Evolutionary conservation across 2,888 invertebrate species (phyloP), one percentile per base, ranked within the genome.

Genomic region (Nemurella pictetii): DNA sequence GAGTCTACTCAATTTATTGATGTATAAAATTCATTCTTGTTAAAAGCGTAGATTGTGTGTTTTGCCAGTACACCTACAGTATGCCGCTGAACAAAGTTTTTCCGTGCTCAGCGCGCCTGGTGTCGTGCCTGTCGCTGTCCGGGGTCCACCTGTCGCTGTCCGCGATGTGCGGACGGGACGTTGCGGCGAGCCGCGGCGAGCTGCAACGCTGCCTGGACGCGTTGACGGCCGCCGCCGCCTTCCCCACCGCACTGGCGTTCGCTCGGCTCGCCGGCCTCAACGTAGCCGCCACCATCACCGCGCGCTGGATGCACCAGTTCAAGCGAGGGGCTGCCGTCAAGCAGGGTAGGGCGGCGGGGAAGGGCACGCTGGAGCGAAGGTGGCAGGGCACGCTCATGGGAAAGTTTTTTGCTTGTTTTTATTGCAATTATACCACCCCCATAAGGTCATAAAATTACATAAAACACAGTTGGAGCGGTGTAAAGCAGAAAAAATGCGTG

Each of bases 221-320:
- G 87, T 91, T 94, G 86, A 90, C 92, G 0, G 89, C 89, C 0
- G 90, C 90, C 78, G 89, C 91, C 85, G 90, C 92, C 87, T 95
- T 93, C 87, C 91, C 91, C 12, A 91, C 91, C 72, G 94, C 94
- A 0, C 89, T 94, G 1, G 91, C 92, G 88, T 91, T 95, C 84
- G 93, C 94, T 0, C 91, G 92, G 88, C 88, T 88, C 2, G 88
- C 88, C 0, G 88, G 87, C 72, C 86, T 89, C 1, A 87, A 88
- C 78, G 87, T 88, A 84, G 89, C 89, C 2, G 87, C 87, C 30
- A 88, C 90, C 72, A 88, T 90, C 81, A 87, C 90, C 32, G 89
- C 89, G 1, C 89, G 90, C 88, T 87, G 73, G 80, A 72, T 29
- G 35, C 30, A 55, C 72, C n/a, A 55, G n/a, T 35, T 83, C 12